A percentile compares a stretch with the other conserved stretches of the same genome.
phyloP scores from a whole-genome alignment of 2,888 invertebrate species.

The Agrotis ipsilon region DNA sequence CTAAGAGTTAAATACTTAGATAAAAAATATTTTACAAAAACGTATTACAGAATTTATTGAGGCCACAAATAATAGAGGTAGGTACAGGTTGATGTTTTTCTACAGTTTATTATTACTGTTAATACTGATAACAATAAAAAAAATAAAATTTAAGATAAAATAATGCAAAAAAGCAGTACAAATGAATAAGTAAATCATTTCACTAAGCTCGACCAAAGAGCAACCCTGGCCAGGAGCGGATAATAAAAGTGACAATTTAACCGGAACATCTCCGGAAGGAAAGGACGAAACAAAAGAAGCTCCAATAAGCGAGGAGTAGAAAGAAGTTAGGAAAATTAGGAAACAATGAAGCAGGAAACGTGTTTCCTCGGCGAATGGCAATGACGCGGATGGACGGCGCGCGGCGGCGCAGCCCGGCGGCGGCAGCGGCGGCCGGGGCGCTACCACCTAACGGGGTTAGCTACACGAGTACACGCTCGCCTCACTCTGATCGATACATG shows the following conservation, averaged over 20 bases:
- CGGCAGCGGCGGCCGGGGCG: slow-evolving; percentile 47
- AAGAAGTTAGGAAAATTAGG: slow-evolving; percentile 86
- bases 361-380: slow-evolving; percentile 78
- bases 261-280: slow-evolving; percentile 83
- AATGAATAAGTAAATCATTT: slow-evolving; percentile 65
- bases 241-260: slow-evolving; percentile 86
- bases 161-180: neutral
- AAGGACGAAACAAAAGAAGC: slow-evolving; percentile 83
- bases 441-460: slow-evolving; percentile 63
- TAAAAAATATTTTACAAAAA: no score
- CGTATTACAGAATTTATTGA: no score
- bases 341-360: slow-evolving; percentile 87
- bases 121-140: slow-evolving; percentile 7
- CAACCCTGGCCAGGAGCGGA: slow-evolving; percentile 72
- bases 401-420: slow-evolving; percentile 44
- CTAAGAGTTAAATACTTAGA: no score
- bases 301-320: slow-evolving; percentile 74
- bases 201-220: slow-evolving; percentile 58
- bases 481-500: slow-evolving; percentile 64
- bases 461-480: slow-evolving; percentile 53
- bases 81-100: neutral
- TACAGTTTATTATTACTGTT: neutral
- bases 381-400: slow-evolving; percentile 65
- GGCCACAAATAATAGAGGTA: slow-evolving; percentile 8
- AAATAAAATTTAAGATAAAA: neutral